These are phyloP conservation scores for Tridacna gigas DNA, from an alignment of 2,888 invertebrate genomes.

Conservation along the genomic window DNA sequence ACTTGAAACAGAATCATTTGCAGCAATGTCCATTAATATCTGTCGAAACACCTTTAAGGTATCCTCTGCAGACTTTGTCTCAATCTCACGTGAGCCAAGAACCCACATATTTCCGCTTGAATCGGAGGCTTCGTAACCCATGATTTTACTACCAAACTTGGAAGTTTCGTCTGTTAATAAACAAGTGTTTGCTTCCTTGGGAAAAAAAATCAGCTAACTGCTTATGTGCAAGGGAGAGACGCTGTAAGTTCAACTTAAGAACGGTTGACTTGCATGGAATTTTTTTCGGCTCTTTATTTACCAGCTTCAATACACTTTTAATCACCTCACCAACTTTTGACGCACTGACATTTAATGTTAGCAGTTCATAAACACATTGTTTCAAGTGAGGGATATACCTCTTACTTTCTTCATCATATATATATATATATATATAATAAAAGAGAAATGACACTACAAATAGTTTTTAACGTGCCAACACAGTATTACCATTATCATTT, in stretches of 20 bases:
- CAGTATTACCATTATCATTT: background rate
- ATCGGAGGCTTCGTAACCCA: slow-evolving; percentile 21
- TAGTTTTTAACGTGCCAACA: too few relatives aligned
- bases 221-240: slow-evolving; percentile 33
- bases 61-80: slow-evolving; percentile 30
- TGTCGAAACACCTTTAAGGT: slow-evolving; percentile 31
- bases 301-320: background rate
- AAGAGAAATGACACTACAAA: too few relatives aligned
- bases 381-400: background rate
- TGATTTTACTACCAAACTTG: background rate
- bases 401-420: slow-evolving; percentile 22
- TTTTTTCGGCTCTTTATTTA: background rate
- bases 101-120: slow-evolving; percentile 31
- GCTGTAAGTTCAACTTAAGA: background rate
- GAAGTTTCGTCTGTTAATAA: slow-evolving; percentile 6
- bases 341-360: slow-evolving; percentile 13
- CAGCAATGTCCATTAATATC: slow-evolving; percentile 36
- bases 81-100: slow-evolving; percentile 43
- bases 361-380: slow-evolving; percentile 29
- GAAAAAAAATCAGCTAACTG: slow-evolving; percentile 37
- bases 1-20: background rate
- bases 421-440: too few relatives aligned
- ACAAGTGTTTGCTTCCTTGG: background rate
- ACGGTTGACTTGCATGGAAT: slow-evolving; percentile 8
- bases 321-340: slow-evolving; percentile 6